These are phyloP conservation scores for Eurytemora carolleeae DNA, from an alignment of 1,140 invertebrate species.

Conservation along the genomic window DNA sequence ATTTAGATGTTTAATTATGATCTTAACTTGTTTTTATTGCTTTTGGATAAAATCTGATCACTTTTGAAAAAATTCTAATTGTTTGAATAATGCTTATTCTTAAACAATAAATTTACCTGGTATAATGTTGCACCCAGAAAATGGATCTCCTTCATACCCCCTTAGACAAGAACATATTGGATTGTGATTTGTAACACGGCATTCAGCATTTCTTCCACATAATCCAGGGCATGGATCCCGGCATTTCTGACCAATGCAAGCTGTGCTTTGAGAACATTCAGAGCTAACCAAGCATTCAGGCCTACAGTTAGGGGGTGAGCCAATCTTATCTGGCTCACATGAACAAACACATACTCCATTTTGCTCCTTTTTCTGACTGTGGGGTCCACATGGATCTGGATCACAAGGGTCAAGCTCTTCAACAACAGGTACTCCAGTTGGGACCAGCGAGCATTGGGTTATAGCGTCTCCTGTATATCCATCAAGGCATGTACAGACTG, in stretches of 20 bases:
- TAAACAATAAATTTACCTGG: no score
- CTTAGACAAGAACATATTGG: constrained; percentile 22
- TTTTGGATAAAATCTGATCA: no score
- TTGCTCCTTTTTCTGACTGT: constrained; percentile 42
- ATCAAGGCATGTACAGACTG: constrained; percentile 47
- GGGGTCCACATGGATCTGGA: constrained; percentile 47
- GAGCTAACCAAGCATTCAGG: constrained; percentile 55
- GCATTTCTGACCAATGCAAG: constrained; percentile 52
- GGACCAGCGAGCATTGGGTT: constrained; percentile 32
- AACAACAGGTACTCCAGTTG: neutral
- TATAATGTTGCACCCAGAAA: constrained; percentile 21
- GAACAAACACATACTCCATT: constrained; percentile 28
- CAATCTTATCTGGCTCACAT: constrained; percentile 23
- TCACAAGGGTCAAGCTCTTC: constrained; percentile 29
- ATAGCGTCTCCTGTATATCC: constrained; percentile 54
- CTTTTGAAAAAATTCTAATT: no score
- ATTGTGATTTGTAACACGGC: constrained; percentile 30
- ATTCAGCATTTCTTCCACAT: constrained; percentile 19
- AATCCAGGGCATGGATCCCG: constrained; percentile 37
- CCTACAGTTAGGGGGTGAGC: constrained; percentile 26
- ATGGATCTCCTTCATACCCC: constrained; percentile 20
- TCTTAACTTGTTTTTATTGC: no score
- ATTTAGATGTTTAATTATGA: no score
- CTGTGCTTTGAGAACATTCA: constrained; percentile 48
- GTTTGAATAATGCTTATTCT: no score